Base-by-base conservation (phyloP, 1,140 invertebrate species). In the Drosophila nikananu region DNA sequence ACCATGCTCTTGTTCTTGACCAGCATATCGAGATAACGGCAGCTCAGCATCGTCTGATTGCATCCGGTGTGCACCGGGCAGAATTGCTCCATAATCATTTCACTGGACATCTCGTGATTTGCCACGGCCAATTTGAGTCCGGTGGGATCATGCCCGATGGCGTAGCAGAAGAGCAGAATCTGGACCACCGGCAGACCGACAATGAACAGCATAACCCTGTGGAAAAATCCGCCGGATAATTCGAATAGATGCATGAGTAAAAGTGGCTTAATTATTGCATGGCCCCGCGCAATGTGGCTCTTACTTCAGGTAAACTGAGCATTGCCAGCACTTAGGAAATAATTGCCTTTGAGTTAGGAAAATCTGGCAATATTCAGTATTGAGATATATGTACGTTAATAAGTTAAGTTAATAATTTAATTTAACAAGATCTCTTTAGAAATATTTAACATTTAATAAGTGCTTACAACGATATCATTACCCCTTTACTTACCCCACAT, bases 151-250 rank as follows among this genome's bases (percentile, higher is more conserved):
- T 97, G 96, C 17, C 98, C 98, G 75, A 99, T 98, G 25, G 98
- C 97, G 52, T 98, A 92, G 93, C 98, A 99, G 94, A 99, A 99
- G 8, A 99, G 94, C 30, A 98, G 95, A 70, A 99, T 98, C 95
- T 99, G 98, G 60, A 97, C 96, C 1, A 98, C 96, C 1, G 98
- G 98, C 52, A 99, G 94, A 30, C 97, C 96, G 70, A 99, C 96
- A 81, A 99, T 97, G 93, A 99, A 99, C 30, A 97, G 92, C 94
- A 98, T 96, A 42, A 98, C 95, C 9, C 97, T 97, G 35, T 94
- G 93, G 75, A 68, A 65, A 21, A 60, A 57, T 13, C 6, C 44
- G 5, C 39, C 27, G 17, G 52, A 39, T 37, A 65, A 25, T 51
- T 44, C 48, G 46, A 62, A 32, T 9, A 30, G 15, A 48, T 37